These are phyloP conservation scores for Sebastes oblongus DNA, from an alignment of 2,797 vertebrate genomes.

Conservation along the genomic window DNA sequence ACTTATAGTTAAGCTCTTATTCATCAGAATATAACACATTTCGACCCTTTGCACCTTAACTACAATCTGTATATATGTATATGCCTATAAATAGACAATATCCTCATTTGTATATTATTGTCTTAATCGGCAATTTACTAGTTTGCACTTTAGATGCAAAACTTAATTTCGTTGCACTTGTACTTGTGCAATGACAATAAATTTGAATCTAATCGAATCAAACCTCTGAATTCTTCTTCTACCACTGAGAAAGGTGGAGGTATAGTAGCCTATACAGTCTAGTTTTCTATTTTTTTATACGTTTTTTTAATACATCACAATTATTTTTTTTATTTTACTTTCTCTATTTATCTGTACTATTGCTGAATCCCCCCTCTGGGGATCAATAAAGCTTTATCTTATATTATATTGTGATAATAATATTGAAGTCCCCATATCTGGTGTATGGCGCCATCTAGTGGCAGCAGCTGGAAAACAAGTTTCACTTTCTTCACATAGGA, in stretches of 20 bases:
- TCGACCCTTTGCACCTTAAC: no score
- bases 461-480: slow-evolving; percentile 4
- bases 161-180: rapidly evolving
- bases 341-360: background rate
- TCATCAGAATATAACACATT: no score
- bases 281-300: background rate
- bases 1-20: rapidly evolving
- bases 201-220: no score
- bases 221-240: background rate
- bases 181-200: no score
- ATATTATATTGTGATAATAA: background rate
- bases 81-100: no score
- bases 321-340: background rate
- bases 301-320: background rate
- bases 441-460: slow-evolving; percentile 60
- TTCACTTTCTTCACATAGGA: background rate
- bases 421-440: background rate
- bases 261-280: background rate
- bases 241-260: background rate
- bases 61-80: no score
- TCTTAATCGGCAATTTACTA: no score
- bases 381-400: background rate
- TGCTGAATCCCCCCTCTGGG: background rate
- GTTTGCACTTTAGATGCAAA: no score
- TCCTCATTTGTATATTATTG: no score